Base-by-base conservation (phyloP, 2,113 vertebrate genomes). In the Cephalopterus ornatus region DNA sequence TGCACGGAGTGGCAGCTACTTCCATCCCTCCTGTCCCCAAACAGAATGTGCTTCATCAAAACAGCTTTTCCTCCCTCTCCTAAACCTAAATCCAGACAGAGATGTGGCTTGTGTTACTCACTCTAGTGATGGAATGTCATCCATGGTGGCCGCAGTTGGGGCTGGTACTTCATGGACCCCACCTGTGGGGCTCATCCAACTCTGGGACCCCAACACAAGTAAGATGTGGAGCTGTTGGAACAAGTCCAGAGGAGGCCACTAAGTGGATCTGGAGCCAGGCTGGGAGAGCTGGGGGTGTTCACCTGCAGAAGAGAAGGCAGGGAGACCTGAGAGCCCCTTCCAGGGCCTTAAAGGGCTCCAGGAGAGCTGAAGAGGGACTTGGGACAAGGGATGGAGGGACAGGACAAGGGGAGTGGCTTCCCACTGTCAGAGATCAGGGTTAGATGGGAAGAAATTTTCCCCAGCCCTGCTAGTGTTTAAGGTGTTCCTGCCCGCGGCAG, bases 71-170 rank as follows among this genome's bases (percentile, higher is more conserved):
- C 41, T 42, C 67, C 47, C 26, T 63, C 50, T 73, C 32, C 85
- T 65, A 61, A 32, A 71, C 12, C 67, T 56, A 5, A 62, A 52
- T 5, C 8, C 62, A 59, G 28, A 9, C 23, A 18, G 3, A 58
- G 63, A 55, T 77, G 58, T 27, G 28, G 2, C 39, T 30, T 68
- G 63, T 56, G 72, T 23, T 47, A 23, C 46, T 83, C n/a, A 16
- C 39, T 67, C 76, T 37, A 56, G 27, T 12, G 41, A 44, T 32
- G 39, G 23, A 61, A 8, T 33, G 5, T 33, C 59, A 56, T 22
- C 3, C 0, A 0, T 15, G 0, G 20, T 26, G 22, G 32, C 35
- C 67, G 62, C 28, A 66, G 17, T 24, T 28, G 66, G 55, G 41
- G 42, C 28, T 83, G 41, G 22, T 50, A 16, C n/a, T 63, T 71